Evolutionary conservation across 2,888 invertebrate genomes (phyloP), one percentile per base, ranked within the genome.

Genomic region (Zootermopsis nevadensis): DNA sequence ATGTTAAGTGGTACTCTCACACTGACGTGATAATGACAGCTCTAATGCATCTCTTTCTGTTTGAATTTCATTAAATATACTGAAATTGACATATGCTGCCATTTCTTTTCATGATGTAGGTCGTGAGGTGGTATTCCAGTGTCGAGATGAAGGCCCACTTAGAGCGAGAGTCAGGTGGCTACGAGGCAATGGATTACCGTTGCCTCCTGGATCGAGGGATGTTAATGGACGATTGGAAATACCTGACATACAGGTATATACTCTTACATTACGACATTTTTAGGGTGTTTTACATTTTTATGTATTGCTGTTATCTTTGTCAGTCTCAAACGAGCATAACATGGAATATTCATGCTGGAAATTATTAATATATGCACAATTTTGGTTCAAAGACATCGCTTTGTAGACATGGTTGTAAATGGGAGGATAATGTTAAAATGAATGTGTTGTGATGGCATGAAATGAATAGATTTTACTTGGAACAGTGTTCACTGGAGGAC

Each of bases 81-180:
- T 60, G 60, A n/a, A 60, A 60, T 60, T 60, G 10, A 60, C 12
- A 1, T 27, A 1, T 27, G 27, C 4, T 60, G 7, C 7, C 15
- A 4, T n/a, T 27, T 60, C 53, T 53, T 60, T 27, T 27, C n/a
- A 77, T 53, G n/a, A 74, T 35, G 33, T 85, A 97, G 98, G 96
- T 89, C 94, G 96, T 69, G 97, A 98, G 89, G 98, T 98, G 66
- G 96, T 97, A 55, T 96, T 98, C 92, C 95, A 95, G 90, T 98
- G 98, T 88, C 94, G 97, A 86, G 97, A 98, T 87, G 97, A 97
- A 89, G 96, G 98, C n/a, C 93, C 93, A 0, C 88, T 92, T 0
- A 92, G 97, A 82, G 95, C 95, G 4, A 91, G 91, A 80, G 96
- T 98, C 8, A 92, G 92, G 55, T 97, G 96, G 95, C 88, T 93